phyloP scores from a whole-genome alignment of 2,113 vertebrate species.

The Pteropus alecto region DNA sequence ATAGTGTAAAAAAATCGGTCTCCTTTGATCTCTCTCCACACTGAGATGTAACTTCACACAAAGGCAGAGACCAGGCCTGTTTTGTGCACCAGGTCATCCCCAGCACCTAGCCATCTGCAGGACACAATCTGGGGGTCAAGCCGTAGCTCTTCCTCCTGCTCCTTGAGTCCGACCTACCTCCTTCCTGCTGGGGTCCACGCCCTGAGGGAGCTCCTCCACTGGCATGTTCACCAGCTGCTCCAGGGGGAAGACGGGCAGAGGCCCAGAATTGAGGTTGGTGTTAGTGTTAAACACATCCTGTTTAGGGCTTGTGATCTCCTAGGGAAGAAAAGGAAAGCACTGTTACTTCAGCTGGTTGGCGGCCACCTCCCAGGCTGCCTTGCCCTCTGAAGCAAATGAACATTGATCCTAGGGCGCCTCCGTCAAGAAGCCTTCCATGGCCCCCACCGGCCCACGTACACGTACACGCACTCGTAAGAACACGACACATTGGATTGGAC shows the following conservation, averaged over 20 bases:
- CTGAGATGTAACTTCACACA: background rate
- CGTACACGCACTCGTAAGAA: background rate
- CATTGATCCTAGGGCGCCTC: background rate
- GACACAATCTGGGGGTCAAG: background rate
- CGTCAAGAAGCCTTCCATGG: background rate
- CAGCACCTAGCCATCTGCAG: background rate
- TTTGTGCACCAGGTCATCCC: background rate
- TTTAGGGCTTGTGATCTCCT: conserved; percentile 77
- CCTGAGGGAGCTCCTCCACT: conserved; percentile 81
- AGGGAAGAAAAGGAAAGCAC: background rate
- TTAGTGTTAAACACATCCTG: conserved; percentile 71
- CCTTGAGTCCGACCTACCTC: conserved; percentile 80
- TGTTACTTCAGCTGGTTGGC: background rate
- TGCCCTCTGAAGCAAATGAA: background rate
- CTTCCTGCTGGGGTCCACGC: conserved; percentile 86
- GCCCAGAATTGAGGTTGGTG: conserved; percentile 57
- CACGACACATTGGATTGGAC: background rate
- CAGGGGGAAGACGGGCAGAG: conserved; percentile 80
- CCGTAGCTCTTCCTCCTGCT: background rate
- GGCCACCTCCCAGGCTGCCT: background rate
- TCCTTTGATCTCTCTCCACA: background rate
- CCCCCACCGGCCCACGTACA: background rate
- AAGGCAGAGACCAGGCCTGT: background rate
- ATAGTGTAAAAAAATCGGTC: background rate
- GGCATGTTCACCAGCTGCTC: conserved; percentile 82